Evolutionary conservation across 2,888 invertebrate genomes (phyloP), one percentile per base, ranked within the genome.

Genomic region (Aphrophora alni): DNA sequence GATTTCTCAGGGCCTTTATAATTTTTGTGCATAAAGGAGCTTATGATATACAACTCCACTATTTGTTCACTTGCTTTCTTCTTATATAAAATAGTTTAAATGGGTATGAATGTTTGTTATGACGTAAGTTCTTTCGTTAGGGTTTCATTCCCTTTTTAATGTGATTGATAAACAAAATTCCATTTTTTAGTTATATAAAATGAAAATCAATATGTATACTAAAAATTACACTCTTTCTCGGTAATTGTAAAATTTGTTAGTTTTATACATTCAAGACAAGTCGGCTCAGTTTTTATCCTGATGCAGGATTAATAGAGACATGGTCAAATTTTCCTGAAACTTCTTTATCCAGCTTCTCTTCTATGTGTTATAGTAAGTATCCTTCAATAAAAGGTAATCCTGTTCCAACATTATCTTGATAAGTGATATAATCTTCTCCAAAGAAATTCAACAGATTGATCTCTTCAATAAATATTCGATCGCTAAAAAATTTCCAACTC

Each of bases 401-500:
- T 1, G 96, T 95, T 10, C 92, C 90, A 3, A 98, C 98, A 84
- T 89, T 89, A 83, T 92, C 90, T 88, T 98, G 97, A 88, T 99
- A 99, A 82, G 93, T 91, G 69, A 92, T 88, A 88, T 99, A 99
- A 78, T 95, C 92, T 82, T 93, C 92, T 0, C 97, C 97, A 88
- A 99, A 99, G 90, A 99, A 99, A 84, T 94, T 93, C 8, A 98
- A 88, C 79, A 99, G 89, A 4, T 95, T 95, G 78, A 94, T 91
- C 90, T 99, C 99, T 89, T 99, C 99, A 14, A 95, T 92, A 81
- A 91, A 91, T 59, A 99, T 93, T 78, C 99, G 91, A 85, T 95
- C 94, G 44, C 93, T 91, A 89, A 99, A 99, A 89, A 99, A 99
- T 78, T 91, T 90, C 97, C 98, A 99, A 25, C 97, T 95, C 0